phyloP scores from a whole-genome alignment of 2,888 invertebrate species.

The Stenodera caucasica region DNA sequence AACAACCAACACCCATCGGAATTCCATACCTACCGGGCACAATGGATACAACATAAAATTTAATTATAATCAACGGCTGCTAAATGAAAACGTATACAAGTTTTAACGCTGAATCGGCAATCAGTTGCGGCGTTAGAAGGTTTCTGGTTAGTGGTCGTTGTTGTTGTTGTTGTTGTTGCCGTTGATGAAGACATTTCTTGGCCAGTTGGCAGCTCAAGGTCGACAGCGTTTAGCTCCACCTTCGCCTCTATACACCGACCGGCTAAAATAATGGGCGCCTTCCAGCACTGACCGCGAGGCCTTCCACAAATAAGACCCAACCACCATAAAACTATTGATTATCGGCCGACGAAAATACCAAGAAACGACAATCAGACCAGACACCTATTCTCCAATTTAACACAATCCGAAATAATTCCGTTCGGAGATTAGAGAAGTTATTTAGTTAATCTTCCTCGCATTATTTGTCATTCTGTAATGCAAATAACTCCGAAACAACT shows the following conservation, averaged over 20 bases:
- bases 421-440: background rate
- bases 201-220: conserved; percentile 53
- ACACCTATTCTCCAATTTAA: no score
- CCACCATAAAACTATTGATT: background rate
- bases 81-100: conserved; percentile 24
- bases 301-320: background rate
- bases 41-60: conserved; percentile 36
- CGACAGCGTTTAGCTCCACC: conserved; percentile 39
- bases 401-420: no score
- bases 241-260: conserved; percentile 17
- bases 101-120: conserved; percentile 22
- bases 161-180: conserved; percentile 6
- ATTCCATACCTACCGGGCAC: conserved; percentile 3
- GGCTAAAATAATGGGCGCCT: conserved; percentile 33
- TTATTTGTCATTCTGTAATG: background rate
- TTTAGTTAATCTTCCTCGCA: background rate
- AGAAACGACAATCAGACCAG: no score
- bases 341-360: background rate
- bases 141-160: conserved; percentile 29
- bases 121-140: conserved; percentile 28
- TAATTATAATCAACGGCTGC: conserved; percentile 29
- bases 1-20: background rate
- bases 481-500: background rate
- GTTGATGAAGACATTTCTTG: conserved; percentile 51
- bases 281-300: background rate